A percentile compares a stretch with the other conserved stretches of the same genome.
phyloP scores from a whole-genome alignment of 2,797 vertebrate genomes.

The Philypnodon macrostomus region DNA sequence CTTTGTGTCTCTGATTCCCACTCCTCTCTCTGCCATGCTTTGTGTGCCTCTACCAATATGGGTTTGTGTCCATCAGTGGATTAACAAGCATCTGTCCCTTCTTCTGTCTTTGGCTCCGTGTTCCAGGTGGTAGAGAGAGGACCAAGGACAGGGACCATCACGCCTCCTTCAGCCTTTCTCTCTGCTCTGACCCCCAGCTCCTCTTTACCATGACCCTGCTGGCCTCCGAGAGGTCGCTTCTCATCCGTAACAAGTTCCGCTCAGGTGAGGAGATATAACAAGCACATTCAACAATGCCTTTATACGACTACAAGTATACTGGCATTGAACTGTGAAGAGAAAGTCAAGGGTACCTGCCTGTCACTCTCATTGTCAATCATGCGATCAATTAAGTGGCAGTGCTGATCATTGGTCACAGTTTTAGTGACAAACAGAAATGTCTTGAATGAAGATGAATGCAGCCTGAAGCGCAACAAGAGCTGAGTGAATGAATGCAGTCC shows the following conservation, averaged over 20 bases:
- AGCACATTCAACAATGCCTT: constrained; percentile 5
- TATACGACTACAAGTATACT: constrained; percentile 28
- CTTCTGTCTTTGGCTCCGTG: constrained; percentile 19
- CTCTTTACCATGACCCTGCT: constrained; percentile 81
- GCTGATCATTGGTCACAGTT: constrained; percentile 36
- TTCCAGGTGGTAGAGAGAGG: constrained; percentile 45
- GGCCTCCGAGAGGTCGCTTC: constrained; percentile 87
- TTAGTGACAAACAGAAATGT: constrained; percentile 20
- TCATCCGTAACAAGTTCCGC: constrained; percentile 91
- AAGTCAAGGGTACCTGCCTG: too few species aligned
- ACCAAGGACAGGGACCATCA: constrained; percentile 59
- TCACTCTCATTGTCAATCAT: constrained; percentile 26
- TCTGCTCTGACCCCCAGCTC: constrained; percentile 42
- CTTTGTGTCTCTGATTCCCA: constrained; percentile 45
- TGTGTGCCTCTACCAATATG: constrained; percentile 54
- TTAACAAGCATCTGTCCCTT: constrained; percentile 59
- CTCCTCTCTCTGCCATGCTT: constrained; percentile 42
- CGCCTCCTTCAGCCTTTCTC: constrained; percentile 59
- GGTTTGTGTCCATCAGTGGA: constrained; percentile 52
- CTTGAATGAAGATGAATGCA: constrained; percentile 6
- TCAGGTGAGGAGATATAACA: constrained; percentile 79
- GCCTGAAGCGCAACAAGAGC: too few species aligned
- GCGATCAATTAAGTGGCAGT: constrained; percentile 26
- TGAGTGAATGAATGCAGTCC: too few species aligned
- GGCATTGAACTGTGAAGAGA: constrained; percentile 24